These are phyloP conservation scores for Pristionchus mayeri DNA, from an alignment of 2,888 invertebrate species.

Conservation along the genomic window DNA sequence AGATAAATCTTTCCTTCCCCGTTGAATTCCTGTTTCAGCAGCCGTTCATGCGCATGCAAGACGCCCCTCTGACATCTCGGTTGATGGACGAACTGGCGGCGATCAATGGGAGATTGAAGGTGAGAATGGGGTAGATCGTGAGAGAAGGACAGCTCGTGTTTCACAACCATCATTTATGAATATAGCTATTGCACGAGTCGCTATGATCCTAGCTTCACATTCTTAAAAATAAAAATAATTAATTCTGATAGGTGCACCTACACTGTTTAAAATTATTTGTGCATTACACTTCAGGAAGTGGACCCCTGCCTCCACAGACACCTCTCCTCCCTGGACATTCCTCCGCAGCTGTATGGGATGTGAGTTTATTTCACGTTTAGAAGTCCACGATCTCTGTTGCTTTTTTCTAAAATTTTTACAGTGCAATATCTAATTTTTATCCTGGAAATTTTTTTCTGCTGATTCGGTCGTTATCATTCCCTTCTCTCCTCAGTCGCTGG, in stretches of 20 bases:
- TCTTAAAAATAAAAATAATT: no score
- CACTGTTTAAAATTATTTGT: neutral
- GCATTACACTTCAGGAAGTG: slow-evolving; percentile 80
- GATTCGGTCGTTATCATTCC: no score
- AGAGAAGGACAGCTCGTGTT: slow-evolving; percentile 77
- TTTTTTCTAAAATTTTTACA: no score
- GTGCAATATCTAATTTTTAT: no score
- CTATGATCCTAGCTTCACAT: no score
- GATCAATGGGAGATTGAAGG: slow-evolving; percentile 55
- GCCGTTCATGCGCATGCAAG: slow-evolving; percentile 53
- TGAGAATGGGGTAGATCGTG: slow-evolving; percentile 77
- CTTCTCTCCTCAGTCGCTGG: slow-evolving; percentile 86
- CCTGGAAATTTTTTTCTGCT: no score
- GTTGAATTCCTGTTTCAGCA: neutral
- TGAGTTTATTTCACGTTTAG: slow-evolving; percentile 77
- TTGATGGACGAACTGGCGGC: slow-evolving; percentile 65
- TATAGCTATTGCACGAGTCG: no score
- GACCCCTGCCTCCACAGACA: slow-evolving; percentile 83
- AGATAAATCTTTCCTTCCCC: neutral
- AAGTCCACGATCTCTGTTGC: neutral
- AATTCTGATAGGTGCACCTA: no score
- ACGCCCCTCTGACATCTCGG: slow-evolving; percentile 57
- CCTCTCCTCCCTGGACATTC: slow-evolving; percentile 84
- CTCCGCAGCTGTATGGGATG: slow-evolving; percentile 90
- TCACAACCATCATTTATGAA: slow-evolving; percentile 77